Evolutionary conservation across 2,113 vertebrate species (phyloP).

Genomic region (Hoplias malabaricus): DNA sequence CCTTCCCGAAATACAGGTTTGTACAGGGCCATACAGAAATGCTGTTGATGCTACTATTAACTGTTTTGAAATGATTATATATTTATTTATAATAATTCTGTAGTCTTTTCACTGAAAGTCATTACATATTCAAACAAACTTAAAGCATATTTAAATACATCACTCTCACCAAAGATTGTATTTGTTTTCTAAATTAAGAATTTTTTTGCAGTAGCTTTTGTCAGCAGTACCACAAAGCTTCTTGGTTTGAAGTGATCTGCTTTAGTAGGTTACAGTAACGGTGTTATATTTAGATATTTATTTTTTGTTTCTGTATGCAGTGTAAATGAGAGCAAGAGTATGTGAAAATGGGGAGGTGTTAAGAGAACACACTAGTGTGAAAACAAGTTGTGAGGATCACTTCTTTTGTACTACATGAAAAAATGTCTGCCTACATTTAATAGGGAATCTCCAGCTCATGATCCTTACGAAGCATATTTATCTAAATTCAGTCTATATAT

Average conservation of each 20-base stretch:
- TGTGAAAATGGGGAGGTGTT: slow-evolving; percentile 31
- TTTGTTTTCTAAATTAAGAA: neutral
- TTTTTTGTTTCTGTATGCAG: slow-evolving; percentile 44
- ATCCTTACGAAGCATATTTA: too few species aligned
- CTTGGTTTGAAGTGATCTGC: neutral
- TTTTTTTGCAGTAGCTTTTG: neutral
- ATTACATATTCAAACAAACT: neutral
- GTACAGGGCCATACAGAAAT: neutral
- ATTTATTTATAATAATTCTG: neutral
- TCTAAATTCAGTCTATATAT: too few species aligned
- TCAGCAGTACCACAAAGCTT: neutral
- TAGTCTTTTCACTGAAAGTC: neutral
- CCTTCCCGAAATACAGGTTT: neutral
- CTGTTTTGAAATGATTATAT: neutral
- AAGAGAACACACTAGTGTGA: slow-evolving; percentile 42
- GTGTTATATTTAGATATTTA: slow-evolving; percentile 32
- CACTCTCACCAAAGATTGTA: neutral
- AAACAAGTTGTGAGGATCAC: slow-evolving; percentile 30
- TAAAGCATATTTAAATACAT: neutral
- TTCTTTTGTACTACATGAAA: slow-evolving; percentile 18
- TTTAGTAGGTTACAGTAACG: neutral
- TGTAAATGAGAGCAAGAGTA: slow-evolving; percentile 36
- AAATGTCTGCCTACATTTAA: slow-evolving; percentile 16
- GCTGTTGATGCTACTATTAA: neutral
- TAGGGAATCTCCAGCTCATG: slow-evolving; percentile 15